These are phyloP conservation scores for Thecophora atra DNA, from an alignment of 2,888 invertebrate genomes.

Conservation along the genomic window DNA sequence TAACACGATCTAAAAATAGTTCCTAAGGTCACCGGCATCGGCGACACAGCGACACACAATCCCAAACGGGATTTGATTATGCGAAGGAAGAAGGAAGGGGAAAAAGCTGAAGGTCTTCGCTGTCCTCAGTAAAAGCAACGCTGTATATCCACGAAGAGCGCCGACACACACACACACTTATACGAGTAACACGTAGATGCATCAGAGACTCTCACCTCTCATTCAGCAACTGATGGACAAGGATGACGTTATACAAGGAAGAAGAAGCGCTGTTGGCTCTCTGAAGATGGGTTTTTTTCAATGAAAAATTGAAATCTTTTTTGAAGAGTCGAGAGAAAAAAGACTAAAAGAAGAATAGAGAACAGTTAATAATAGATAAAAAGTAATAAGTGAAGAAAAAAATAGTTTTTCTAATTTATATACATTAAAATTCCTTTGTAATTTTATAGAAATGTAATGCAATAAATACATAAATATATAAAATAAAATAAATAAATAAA, in stretches of 20 bases:
- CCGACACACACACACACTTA: conserved; percentile 21
- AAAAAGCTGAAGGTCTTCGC: not conserved
- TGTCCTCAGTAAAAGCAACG: not conserved
- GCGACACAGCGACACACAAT: conserved; percentile 42
- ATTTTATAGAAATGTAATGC: too few species aligned
- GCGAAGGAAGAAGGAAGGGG: conserved; percentile 1
- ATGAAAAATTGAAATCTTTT: too few species aligned
- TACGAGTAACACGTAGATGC: conserved; percentile 5
- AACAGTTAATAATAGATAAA: too few species aligned
- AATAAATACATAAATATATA: too few species aligned
- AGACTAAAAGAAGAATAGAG: too few species aligned
- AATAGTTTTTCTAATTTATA: too few species aligned
- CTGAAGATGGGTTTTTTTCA: too few species aligned
- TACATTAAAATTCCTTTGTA: too few species aligned
- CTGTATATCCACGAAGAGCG: conserved; percentile 15
- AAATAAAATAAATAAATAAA: too few species aligned
- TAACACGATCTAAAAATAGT: conserved; percentile 57
- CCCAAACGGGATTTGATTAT: conserved; percentile 22
- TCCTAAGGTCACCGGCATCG: conserved; percentile 52
- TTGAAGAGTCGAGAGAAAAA: too few species aligned
- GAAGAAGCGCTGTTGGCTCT: not conserved
- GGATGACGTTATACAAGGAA: conserved; percentile 11
- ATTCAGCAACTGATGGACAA: not conserved
- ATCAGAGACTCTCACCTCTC: not conserved
- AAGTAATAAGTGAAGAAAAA: too few species aligned